Conservation (phyloP, 2,797 vertebrate genomes). For the Pseudotriccus pelzelni region DNA sequence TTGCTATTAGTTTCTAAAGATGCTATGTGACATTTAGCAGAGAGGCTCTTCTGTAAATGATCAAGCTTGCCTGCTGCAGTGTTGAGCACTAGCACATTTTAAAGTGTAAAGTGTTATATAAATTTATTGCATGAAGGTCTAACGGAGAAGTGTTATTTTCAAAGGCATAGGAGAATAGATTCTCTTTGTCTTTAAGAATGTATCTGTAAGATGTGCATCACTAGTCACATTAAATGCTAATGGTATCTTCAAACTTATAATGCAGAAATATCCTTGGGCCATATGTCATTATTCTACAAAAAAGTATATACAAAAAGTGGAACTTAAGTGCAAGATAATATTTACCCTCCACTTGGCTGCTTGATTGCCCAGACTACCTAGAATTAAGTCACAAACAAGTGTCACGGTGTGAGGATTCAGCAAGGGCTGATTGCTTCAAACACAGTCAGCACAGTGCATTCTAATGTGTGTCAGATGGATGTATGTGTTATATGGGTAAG, state of each 20-base stretch:
- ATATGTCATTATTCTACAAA: background rate
- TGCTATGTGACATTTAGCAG: slow-evolving; percentile 11
- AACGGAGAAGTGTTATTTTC: background rate
- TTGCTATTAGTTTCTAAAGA: background rate
- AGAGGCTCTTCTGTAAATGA: slow-evolving; percentile 12
- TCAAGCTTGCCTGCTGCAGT: background rate
- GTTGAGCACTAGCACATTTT: background rate
- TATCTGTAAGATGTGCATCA: background rate
- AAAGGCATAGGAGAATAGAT: background rate
- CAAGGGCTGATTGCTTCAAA: background rate
- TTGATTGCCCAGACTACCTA: background rate
- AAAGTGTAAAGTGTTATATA: background rate
- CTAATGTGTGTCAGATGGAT: background rate
- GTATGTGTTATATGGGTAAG: background rate
- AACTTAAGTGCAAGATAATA: background rate
- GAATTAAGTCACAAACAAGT: background rate
- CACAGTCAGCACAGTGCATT: background rate
- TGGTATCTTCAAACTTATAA: background rate
- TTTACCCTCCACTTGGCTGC: background rate
- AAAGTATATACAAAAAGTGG: background rate
- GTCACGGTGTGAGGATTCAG: background rate
- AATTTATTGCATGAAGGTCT: background rate
- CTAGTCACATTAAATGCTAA: background rate
- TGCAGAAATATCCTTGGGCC: background rate
- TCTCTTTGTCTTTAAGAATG: background rate